Conservation (phyloP, 2,113 vertebrate species). For the Cynopterus brachyotis region DNA sequence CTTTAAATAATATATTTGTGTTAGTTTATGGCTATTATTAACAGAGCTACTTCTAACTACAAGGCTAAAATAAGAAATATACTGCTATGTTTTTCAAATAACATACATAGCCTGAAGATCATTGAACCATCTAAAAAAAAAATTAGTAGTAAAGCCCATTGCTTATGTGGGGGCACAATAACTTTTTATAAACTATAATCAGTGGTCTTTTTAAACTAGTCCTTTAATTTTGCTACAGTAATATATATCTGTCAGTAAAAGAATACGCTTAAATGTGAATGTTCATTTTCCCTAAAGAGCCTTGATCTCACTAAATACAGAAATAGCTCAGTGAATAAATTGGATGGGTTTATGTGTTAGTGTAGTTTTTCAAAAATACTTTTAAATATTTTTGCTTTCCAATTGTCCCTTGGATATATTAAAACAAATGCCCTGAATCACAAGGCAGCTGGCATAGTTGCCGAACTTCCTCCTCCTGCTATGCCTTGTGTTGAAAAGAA, state of each 20-base stretch:
- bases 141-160: neutral
- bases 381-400: constrained; percentile 2
- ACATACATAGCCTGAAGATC: neutral
- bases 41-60: neutral
- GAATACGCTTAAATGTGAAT: neutral
- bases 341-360: neutral
- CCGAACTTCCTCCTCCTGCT: neutral
- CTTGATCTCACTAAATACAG: neutral
- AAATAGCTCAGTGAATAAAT: constrained; percentile 5
- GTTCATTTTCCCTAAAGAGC: constrained; percentile 27
- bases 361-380: neutral
- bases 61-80: neutral
- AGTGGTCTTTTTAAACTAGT: neutral
- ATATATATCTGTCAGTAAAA: neutral
- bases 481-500: constrained; percentile 3
- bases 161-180: neutral
- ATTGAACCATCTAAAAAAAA: neutral
- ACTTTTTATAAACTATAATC: neutral
- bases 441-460: neutral
- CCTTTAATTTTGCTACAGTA: neutral
- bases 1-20: neutral
- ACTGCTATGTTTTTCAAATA: constrained; percentile 33
- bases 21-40: neutral
- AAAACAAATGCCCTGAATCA: constrained; percentile 16
- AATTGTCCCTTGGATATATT: neutral